Evolutionary conservation across 2,113 vertebrate species (phyloP).

Genomic region (Oryzias javanicus): DNA sequence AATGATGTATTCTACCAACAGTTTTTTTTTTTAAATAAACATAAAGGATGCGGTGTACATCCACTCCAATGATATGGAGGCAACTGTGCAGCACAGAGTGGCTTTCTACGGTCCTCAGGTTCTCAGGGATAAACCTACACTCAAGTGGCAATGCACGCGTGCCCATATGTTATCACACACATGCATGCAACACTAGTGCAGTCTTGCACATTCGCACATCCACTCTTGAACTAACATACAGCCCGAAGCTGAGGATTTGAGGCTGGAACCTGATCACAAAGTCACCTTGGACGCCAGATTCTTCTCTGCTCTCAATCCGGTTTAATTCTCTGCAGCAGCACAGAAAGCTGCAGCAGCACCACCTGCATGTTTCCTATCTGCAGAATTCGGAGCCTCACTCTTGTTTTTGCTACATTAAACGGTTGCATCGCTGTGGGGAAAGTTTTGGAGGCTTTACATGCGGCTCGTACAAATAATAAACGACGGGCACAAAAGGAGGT

Average conservation of each 20-base stretch:
- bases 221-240: slow-evolving; percentile 41
- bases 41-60: slow-evolving; percentile 4
- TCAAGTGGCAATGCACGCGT: slow-evolving; percentile 24
- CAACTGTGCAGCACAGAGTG: slow-evolving; percentile 6
- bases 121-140: slow-evolving; percentile 51
- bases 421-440: slow-evolving; percentile 36
- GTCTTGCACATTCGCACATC: slow-evolving; percentile 32
- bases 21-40: slow-evolving; percentile 8
- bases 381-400: slow-evolving; percentile 41
- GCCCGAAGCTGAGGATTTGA: slow-evolving; percentile 76
- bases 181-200: slow-evolving; percentile 43
- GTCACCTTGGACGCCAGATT: slow-evolving; percentile 80
- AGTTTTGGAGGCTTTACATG: slow-evolving; percentile 12
- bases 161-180: slow-evolving; percentile 26
- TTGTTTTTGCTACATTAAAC: slow-evolving; percentile 49
- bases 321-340: slow-evolving; percentile 76
- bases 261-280: slow-evolving; percentile 77
- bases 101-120: slow-evolving; percentile 24
- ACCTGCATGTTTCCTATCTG: slow-evolving; percentile 53
- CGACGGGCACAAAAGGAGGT: background rate
- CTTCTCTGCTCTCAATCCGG: slow-evolving; percentile 73
- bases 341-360: slow-evolving; percentile 52
- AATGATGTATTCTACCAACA: background rate
- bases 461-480: slow-evolving; percentile 32
- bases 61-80: slow-evolving; percentile 24